Percentiles rank a stretch among this genome's conserved stretches.
Conservation (phyloP, 2,113 vertebrate species). For the Rhynchopsitta pachyrhyncha region DNA sequence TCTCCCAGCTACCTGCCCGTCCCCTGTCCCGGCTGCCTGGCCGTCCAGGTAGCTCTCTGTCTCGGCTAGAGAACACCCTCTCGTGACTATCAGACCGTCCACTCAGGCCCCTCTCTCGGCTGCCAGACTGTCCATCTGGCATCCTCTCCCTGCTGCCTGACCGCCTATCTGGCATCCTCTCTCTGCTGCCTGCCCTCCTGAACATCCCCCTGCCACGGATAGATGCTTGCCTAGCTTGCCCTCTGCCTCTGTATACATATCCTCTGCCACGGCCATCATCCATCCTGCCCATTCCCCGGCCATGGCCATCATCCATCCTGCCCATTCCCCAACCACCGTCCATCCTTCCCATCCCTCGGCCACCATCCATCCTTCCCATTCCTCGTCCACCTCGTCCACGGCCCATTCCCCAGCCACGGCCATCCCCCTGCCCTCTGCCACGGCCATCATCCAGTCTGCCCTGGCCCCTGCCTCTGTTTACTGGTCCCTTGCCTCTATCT, state of each 20-base stretch:
- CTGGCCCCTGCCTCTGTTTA: constrained; percentile 67
- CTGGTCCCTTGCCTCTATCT: constrained; percentile 64
- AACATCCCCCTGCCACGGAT: constrained; percentile 66
- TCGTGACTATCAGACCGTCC: constrained; percentile 69
- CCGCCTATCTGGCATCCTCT: constrained; percentile 68
- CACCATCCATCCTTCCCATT: constrained; percentile 68
- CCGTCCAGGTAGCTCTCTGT: constrained; percentile 39
- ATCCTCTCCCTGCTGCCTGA: constrained; percentile 74
- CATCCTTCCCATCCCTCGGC: constrained; percentile 59
- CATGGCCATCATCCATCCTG: constrained; percentile 69
- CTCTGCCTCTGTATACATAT: constrained; percentile 71
- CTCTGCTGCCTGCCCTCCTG: constrained; percentile 74
- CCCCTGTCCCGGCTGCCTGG: constrained; percentile 53
- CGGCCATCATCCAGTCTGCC: constrained; percentile 24
- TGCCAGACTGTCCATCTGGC: constrained; percentile 69
- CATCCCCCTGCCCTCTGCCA: constrained; percentile 74
- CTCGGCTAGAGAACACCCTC: constrained; percentile 62
- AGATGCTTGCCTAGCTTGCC: constrained; percentile 61
- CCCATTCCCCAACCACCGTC: constrained; percentile 69
- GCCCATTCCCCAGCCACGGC: constrained; percentile 69
- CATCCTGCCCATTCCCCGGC: constrained; percentile 68
- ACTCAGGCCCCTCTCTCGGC: constrained; percentile 50
- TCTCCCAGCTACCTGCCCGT: constrained; percentile 64
- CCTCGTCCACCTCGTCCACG: constrained; percentile 28
- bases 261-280: constrained; percentile 72